A percentile compares a stretch with the other conserved stretches of the same genome.
Conservation (phyloP, 2,888 invertebrate species). For the Aporophyla lueneburgensis region DNA sequence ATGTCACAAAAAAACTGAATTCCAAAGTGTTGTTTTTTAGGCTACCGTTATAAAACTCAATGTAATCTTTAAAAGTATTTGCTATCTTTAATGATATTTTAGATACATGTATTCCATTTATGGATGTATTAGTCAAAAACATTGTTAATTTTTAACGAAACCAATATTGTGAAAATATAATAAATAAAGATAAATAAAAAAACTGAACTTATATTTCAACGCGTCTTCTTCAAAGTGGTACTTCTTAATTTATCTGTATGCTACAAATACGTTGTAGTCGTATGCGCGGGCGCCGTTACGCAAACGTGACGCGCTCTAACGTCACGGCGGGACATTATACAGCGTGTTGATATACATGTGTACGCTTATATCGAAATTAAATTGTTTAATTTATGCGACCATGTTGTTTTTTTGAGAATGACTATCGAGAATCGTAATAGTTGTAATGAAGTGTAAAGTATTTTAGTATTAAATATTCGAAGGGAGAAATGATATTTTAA, state of each 20-base stretch:
- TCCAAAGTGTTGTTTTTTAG: not conserved
- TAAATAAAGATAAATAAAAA: too few species aligned
- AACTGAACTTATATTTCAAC: not conserved
- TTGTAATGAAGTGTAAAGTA: slow-evolving; percentile 35
- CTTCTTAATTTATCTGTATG: slow-evolving; percentile 45
- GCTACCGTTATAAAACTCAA: not conserved
- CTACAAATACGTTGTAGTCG: slow-evolving; percentile 61
- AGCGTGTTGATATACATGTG: slow-evolving; percentile 59
- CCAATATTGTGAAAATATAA: too few species aligned
- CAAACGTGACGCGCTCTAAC: slow-evolving; percentile 84
- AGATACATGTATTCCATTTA: too few species aligned
- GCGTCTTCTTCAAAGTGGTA: not conserved
- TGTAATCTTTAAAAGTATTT: not conserved
- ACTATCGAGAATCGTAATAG: slow-evolving; percentile 31
- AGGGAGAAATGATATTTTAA: slow-evolving; percentile 29
- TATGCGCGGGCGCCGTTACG: slow-evolving; percentile 77
- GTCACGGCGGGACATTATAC: slow-evolving; percentile 73
- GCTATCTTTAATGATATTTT: not conserved
- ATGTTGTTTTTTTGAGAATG: slow-evolving; percentile 23
- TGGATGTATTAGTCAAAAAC: too few species aligned
- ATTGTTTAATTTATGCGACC: slow-evolving; percentile 54
- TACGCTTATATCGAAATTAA: slow-evolving; percentile 46
- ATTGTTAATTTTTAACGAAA: too few species aligned
- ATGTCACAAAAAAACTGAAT: not conserved
- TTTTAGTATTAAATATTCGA: slow-evolving; percentile 33